A percentile compares a stretch with the other conserved stretches of the same genome.
phyloP scores from a whole-genome alignment of 2,888 invertebrate genomes.

The Ligdia adustata region DNA sequence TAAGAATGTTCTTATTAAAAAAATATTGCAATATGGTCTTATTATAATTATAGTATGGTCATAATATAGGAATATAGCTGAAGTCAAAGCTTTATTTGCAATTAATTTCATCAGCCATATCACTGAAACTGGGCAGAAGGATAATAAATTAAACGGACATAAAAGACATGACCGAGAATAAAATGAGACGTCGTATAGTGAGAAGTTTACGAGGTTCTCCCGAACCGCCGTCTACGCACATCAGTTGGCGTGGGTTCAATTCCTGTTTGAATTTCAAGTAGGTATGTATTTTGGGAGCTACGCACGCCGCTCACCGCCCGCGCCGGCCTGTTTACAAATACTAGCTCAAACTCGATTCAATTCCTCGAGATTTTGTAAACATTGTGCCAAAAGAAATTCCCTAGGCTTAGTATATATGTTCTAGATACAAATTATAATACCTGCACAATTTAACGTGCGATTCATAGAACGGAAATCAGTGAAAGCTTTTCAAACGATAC shows the following conservation, averaged over 20 bases:
- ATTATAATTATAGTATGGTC: conserved; percentile 20
- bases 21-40: too few species aligned
- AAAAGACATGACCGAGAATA: conserved; percentile 69
- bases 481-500: too few species aligned
- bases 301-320: conserved; percentile 59
- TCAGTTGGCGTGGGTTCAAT: conserved; percentile 79
- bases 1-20: too few species aligned
- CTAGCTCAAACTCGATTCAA: conserved; percentile 75
- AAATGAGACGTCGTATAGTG: conserved; percentile 75
- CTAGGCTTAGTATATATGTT: too few species aligned
- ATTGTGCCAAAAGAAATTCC: conserved; percentile 68
- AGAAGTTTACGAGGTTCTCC: conserved; percentile 72
- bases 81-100: conserved; percentile 44
- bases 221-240: conserved; percentile 78
- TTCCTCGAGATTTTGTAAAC: conserved; percentile 77
- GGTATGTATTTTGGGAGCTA: conserved; percentile 73
- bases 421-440: conserved; percentile 51
- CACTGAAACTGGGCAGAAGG: conserved; percentile 33
- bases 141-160: conserved; percentile 65
- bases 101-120: conserved; percentile 46
- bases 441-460: too few species aligned
- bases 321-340: conserved; percentile 80
- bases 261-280: conserved; percentile 65
- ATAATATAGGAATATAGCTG: conserved; percentile 15
- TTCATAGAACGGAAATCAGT: too few species aligned